Evolutionary conservation across 2,797 vertebrate genomes (phyloP).

Genomic region (Mus spretus): DNA sequence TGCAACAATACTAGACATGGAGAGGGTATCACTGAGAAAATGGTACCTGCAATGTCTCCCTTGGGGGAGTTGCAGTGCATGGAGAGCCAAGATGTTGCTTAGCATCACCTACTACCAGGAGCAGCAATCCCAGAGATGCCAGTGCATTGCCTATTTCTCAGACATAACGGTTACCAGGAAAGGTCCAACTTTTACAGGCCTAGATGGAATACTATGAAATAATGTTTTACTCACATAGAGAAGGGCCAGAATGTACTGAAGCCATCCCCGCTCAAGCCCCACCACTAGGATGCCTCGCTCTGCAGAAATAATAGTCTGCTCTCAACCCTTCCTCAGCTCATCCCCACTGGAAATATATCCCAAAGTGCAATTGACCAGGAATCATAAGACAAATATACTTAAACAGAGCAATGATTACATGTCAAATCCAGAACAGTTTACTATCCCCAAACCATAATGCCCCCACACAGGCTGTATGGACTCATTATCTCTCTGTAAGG

Average conservation of each 20-base stretch:
- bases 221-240: neutral
- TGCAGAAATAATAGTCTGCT: neutral
- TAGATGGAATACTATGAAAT: neutral
- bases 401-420: neutral
- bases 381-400: neutral
- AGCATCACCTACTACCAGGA: too few relatives aligned
- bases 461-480: neutral
- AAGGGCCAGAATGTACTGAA: neutral
- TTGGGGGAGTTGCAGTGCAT: neutral
- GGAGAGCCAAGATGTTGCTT: neutral
- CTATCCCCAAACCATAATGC: neutral
- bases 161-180: neutral
- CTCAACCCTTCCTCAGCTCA: too few relatives aligned
- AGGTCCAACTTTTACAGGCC: neutral
- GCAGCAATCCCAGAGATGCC: neutral
- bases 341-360: rapidly evolving
- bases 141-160: neutral
- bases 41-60: neutral
- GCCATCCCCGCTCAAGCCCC: too few relatives aligned
- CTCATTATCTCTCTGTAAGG: neutral
- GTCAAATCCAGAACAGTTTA: neutral
- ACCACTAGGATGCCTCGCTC: neutral
- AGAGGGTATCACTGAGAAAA: neutral
- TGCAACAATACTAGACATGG: neutral
- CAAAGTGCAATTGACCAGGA: neutral